Evolutionary conservation across 2,888 invertebrate species (phyloP), one percentile per base, ranked within the genome.

Genomic region (Hirtodrosophila trivittata): DNA sequence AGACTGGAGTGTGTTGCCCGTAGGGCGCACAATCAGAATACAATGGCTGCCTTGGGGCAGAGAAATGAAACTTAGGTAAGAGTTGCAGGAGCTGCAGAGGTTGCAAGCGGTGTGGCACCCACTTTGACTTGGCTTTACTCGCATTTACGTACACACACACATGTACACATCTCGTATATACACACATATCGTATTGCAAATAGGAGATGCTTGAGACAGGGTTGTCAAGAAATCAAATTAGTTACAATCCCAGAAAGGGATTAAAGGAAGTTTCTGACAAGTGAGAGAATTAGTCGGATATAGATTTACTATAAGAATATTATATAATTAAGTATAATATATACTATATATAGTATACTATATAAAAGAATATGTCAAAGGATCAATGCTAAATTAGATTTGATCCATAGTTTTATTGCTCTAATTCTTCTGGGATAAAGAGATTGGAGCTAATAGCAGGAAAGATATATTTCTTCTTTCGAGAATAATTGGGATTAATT

Each of bases 1-100:
- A 60, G 35, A 45, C 8, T 42, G 13, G 8, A 32, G 43, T 13
- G 9, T 21, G 21, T 21, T 21, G 42, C 43, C 38, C 46, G 63
- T 41, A 66, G 52, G 66, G 72, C 70, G 72, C 70, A 70, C 70
- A 70, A 70, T 67, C 70, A 70, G 72, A 70, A 72, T 70, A 70
- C 72, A 78, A 78, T 80, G 84, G 84, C 74, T 68, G 77, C 71
- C 74, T 68, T 37, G 77, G 77, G 76, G 70, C 73, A 30, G 39
- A 49, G 49, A 51, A 42, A 16, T 25, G 18, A 32, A 42, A 35
- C 13, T n/a, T 38, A 16, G 28, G 32, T 33, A 28, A 18, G 35
- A 25, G 39, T 5, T 13, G 43, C 1, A 25, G 32, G 8, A 5
- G 30, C 9, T 3, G 13, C 10, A 28, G 16, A 12, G 13, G 18